Percentiles rank a stretch among this genome's conserved stretches.
Evolutionary conservation across 37 sponge, comb jelly and placozoan genomes (phyloP).

Genomic region (Oopsacas minuta): DNA sequence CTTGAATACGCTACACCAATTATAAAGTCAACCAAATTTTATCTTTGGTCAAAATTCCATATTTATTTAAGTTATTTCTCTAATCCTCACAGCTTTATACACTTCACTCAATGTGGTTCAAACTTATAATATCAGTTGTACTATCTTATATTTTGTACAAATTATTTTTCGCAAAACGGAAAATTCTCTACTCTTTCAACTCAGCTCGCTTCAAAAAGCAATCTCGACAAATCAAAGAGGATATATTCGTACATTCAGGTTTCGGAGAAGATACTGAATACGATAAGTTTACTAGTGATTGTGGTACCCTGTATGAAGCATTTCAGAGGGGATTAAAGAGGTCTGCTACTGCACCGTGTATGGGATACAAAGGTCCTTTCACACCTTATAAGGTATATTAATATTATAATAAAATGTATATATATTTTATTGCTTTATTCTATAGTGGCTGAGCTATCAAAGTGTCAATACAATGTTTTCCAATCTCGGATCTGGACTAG

Average conservation of each 20-base stretch:
- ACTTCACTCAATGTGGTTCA: not conserved
- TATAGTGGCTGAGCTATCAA: not conserved
- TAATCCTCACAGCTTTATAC: too few species aligned
- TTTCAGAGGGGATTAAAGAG: not conserved
- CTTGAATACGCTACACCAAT: too few species aligned
- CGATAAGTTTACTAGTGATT: not conserved
- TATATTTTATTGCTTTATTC: not conserved
- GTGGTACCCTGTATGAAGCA: not conserved
- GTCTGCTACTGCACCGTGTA: not conserved
- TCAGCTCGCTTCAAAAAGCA: not conserved
- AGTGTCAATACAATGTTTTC: not conserved
- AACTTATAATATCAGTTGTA: not conserved
- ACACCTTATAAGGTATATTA: not conserved
- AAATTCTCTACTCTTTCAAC: not conserved
- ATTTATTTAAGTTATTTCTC: too few species aligned
- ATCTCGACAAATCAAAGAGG: not conserved
- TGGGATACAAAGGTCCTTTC: not conserved
- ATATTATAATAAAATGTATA: not conserved
- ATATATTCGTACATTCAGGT: not conserved
- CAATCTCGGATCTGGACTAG: not conserved
- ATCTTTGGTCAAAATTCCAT: too few species aligned
- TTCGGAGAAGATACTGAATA: not conserved
- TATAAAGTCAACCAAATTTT: too few species aligned
- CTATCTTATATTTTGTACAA: not conserved
- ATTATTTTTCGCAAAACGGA: not conserved